phyloP scores from a whole-genome alignment of 2,113 vertebrate species.

The Panthera uncia region DNA sequence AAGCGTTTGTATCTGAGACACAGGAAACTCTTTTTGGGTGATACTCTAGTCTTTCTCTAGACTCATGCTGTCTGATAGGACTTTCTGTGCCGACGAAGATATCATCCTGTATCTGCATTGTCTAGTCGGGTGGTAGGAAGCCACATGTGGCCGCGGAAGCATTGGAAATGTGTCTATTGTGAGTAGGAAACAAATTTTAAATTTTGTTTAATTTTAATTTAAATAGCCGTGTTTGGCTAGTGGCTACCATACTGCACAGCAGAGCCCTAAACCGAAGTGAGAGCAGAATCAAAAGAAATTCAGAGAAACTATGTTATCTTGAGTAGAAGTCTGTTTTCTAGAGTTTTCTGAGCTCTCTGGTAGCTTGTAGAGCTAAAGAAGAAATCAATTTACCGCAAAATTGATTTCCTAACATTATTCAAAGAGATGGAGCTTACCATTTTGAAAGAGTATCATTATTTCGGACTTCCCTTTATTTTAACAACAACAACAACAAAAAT shows the following conservation, averaged over 20 bases:
- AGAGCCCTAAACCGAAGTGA: not conserved
- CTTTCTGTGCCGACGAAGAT: not conserved
- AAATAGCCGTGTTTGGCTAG: not conserved
- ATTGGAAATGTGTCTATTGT: not conserved
- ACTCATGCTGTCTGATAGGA: accelerated
- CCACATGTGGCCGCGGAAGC: not conserved
- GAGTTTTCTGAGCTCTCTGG: not conserved
- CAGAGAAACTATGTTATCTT: not conserved
- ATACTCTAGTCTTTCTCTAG: not conserved
- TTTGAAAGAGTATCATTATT: not conserved
- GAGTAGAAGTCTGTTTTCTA: not conserved
- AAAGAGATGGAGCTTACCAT: not conserved
- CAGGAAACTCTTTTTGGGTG: not conserved
- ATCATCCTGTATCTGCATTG: not conserved
- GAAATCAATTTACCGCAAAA: not conserved
- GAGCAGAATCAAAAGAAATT: not conserved
- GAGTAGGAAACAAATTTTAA: not conserved
- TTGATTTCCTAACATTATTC: not conserved
- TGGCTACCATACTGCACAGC: not conserved
- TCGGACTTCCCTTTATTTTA: not conserved
- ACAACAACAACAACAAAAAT: not conserved
- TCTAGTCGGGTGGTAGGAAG: not conserved
- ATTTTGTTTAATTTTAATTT: not conserved
- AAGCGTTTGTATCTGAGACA: not conserved
- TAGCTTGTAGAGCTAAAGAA: not conserved